Base-by-base conservation (phyloP, 2,888 invertebrate genomes). In the Cataglyphis cursor region DNA sequence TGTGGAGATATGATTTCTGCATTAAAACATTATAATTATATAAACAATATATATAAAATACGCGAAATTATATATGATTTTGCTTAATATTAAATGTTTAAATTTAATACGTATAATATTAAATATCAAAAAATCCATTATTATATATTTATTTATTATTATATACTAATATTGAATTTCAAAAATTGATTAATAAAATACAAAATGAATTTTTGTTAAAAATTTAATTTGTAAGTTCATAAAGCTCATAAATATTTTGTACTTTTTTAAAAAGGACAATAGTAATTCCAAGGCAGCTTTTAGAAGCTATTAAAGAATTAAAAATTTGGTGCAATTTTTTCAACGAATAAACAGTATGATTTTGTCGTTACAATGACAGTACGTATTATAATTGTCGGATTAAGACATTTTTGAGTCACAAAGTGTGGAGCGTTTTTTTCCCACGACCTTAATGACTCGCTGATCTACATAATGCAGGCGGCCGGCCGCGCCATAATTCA, bases 351-450 rank as follows among this genome's bases (percentile, higher is more conserved):
- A 51, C 38, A 24, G 65, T 31, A 44, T 24, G 51, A 65, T 21
- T 48, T 51, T 6, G 12, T 15, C 18, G 3, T 51, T 35, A 38
- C 15, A 31, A 35, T 54, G 3, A 4, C 8, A 15, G 12, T 31
- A 24, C 31, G 41, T 21, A 31, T n/a, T 28, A 9, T 57, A 48
- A 21, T 41, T 6, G n/a, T 35, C 10, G 41, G 75, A 88, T 89
- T 88, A 85, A 87, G 74, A 66, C 70, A 44, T 41, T 68, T 54
- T n/a, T 57, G 48, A 28, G 70, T 59, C 51, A 68, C 83, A 74
- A 85, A 84, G 54, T 61, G 75, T 81, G 83, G 82, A 81, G 61
- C 66, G 82, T 84, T 72, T 83, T 85, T 81, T 84, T 84, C 81
- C 61, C 64, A 84, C 80, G 81, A 15, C 54, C 54, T 73, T 72